Conservation (phyloP, 2,113 vertebrate species). For the Meles meles region DNA sequence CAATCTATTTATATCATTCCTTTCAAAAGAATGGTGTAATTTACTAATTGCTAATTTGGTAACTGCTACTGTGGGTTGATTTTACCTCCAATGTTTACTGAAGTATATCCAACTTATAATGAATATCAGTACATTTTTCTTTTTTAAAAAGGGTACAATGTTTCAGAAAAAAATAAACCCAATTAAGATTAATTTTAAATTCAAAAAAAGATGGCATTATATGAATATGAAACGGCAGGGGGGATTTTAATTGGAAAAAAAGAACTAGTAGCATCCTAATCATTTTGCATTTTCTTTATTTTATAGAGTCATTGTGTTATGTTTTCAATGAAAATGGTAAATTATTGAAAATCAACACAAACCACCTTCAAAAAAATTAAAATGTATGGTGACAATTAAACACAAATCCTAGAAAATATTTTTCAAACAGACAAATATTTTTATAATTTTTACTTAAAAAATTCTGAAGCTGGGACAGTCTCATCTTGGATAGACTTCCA, state of each 20-base stretch:
- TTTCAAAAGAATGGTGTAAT: slow-evolving; percentile 39
- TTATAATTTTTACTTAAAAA: neutral
- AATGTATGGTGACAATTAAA: neutral
- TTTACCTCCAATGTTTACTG: slow-evolving; percentile 58
- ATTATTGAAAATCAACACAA: neutral
- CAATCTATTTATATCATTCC: slow-evolving; percentile 45
- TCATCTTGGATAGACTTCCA: neutral
- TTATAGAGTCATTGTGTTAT: neutral
- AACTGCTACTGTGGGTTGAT: slow-evolving; percentile 42
- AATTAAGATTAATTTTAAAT: slow-evolving; percentile 60
- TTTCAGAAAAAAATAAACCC: slow-evolving; percentile 33
- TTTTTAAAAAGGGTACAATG: slow-evolving; percentile 34
- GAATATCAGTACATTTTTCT: slow-evolving; percentile 17
- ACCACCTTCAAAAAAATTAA: neutral
- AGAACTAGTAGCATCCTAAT: neutral
- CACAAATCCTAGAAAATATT: neutral
- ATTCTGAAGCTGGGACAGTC: neutral
- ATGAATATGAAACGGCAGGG: neutral
- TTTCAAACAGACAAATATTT: neutral
- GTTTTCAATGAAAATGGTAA: neutral
- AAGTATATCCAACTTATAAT: slow-evolving; percentile 43
- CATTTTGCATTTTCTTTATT: neutral
- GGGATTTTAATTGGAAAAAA: slow-evolving; percentile 40
- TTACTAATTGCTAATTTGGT: slow-evolving; percentile 57
- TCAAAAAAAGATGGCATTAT: neutral